A percentile compares a stretch with the other conserved stretches of the same genome.
Evolutionary conservation across 2,888 invertebrate genomes (phyloP).

Genomic region (Cephus rjabovi): DNA sequence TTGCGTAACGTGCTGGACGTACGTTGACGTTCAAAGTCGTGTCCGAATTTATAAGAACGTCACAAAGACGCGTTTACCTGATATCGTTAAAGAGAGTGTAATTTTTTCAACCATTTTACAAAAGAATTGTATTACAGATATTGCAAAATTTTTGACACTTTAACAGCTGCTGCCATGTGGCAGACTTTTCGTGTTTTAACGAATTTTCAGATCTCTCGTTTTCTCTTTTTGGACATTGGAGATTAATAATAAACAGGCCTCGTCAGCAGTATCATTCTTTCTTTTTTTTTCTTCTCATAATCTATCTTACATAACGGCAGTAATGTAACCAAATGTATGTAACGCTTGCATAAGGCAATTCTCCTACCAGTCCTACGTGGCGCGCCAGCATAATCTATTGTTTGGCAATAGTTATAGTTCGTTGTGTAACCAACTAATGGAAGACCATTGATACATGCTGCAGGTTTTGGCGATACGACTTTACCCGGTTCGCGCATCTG

Average conservation of each 20-base stretch:
- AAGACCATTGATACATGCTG: constrained; percentile 12
- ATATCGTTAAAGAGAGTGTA: too few relatives aligned
- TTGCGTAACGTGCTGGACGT: constrained; percentile 43
- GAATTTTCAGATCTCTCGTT: too few relatives aligned
- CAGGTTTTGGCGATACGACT: too few relatives aligned
- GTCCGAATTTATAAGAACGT: not conserved
- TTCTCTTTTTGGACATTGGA: not conserved
- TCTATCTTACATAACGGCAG: constrained; percentile 57
- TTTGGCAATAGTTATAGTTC: constrained; percentile 58
- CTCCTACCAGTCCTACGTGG: constrained; percentile 41
- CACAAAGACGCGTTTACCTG: too few relatives aligned
- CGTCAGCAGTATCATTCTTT: constrained; percentile 8
- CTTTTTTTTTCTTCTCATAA: constrained; percentile 50
- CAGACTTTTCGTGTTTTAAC: too few relatives aligned
- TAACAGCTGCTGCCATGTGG: too few relatives aligned
- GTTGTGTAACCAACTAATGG: constrained; percentile 53
- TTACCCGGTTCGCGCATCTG: too few relatives aligned
- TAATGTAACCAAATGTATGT: constrained; percentile 66
- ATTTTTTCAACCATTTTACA: too few relatives aligned
- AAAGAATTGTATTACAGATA: too few relatives aligned
- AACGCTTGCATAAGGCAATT: constrained; percentile 61
- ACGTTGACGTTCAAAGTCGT: constrained; percentile 41
- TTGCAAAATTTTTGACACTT: too few relatives aligned
- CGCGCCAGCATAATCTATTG: constrained; percentile 55
- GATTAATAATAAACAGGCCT: not conserved